These are phyloP conservation scores for Drosophila quadrilineata DNA, from an alignment of 1,140 invertebrate species.

Conservation along the genomic window DNA sequence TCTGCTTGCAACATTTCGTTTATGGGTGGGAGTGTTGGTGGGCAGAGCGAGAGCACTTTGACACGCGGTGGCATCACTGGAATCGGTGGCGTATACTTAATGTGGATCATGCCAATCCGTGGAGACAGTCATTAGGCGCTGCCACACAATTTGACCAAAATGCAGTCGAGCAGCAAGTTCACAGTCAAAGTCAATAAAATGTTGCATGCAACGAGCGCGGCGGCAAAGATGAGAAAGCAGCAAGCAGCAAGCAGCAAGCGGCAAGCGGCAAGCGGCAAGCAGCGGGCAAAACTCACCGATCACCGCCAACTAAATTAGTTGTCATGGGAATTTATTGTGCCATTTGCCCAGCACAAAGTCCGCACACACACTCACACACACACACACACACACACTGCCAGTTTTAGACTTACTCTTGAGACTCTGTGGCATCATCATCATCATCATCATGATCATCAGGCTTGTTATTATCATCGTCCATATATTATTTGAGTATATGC, in stretches of 20 bases:
- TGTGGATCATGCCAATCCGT: slow-evolving; percentile 38
- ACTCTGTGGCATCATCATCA: too few species aligned
- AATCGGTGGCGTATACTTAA: slow-evolving; percentile 59
- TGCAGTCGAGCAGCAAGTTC: slow-evolving; percentile 40
- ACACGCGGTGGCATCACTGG: slow-evolving; percentile 33
- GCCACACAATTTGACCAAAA: slow-evolving; percentile 70
- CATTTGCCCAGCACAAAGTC: slow-evolving; percentile 44
- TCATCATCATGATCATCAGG: too few species aligned
- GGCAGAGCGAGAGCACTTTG: slow-evolving; percentile 34
- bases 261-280: slow-evolving; percentile 42
- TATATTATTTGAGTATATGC: too few species aligned
- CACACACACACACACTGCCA: not conserved
- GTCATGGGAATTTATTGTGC: slow-evolving; percentile 79
- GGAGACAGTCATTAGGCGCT: slow-evolving; percentile 62
- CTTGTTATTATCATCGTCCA: too few species aligned
- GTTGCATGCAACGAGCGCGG: slow-evolving; percentile 41
- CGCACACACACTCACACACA: not conserved
- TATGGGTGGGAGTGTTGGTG: slow-evolving; percentile 51
- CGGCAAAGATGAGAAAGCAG: slow-evolving; percentile 43
- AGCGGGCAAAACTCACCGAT: slow-evolving; percentile 32
- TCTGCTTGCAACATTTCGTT: slow-evolving; percentile 43
- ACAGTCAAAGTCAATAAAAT: slow-evolving; percentile 60
- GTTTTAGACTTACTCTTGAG: too few species aligned
- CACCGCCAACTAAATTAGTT: slow-evolving; percentile 71
- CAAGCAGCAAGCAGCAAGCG: slow-evolving; percentile 20